Evolutionary conservation across 2,888 invertebrate genomes (phyloP).

Genomic region (Acleris sparsana): DNA sequence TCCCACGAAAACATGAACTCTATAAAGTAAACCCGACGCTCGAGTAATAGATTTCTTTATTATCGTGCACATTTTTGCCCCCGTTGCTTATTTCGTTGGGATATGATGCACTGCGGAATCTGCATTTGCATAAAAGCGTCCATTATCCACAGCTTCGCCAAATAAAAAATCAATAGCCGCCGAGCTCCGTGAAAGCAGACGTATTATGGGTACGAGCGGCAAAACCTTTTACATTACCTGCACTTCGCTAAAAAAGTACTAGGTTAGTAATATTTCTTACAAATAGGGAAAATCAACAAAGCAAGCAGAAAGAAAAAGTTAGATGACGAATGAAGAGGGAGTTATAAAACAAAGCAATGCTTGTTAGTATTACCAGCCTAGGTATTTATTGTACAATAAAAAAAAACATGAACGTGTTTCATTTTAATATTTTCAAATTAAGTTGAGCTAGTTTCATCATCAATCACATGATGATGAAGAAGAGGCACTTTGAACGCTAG

Average conservation of each 20-base stretch:
- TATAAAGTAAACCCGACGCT: not conserved
- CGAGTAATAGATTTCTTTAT: constrained; percentile 6
- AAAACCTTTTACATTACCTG: constrained; percentile 21
- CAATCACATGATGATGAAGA: not conserved
- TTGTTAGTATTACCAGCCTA: too few species aligned
- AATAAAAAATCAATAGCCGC: constrained; percentile 78
- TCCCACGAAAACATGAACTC: not conserved
- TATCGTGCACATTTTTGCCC: constrained; percentile 41
- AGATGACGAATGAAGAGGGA: too few species aligned
- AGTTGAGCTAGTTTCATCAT: constrained; percentile 10
- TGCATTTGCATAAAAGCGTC: constrained; percentile 80
- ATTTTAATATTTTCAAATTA: constrained; percentile 19
- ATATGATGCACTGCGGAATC: constrained; percentile 77
- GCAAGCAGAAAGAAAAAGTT: too few species aligned
- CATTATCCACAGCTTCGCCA: constrained; percentile 74
- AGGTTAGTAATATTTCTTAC: too few species aligned
- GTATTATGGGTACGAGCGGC: constrained; percentile 13
- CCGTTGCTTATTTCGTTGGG: constrained; percentile 45
- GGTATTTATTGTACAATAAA: too few species aligned
- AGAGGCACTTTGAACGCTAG: too few species aligned
- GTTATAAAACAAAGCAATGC: not conserved
- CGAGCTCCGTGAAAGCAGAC: constrained; percentile 42
- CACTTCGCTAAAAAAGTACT: too few species aligned
- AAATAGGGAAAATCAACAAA: too few species aligned
- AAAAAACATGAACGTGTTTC: not conserved